A percentile compares a stretch with the other conserved stretches of the same genome.
phyloP scores from a whole-genome alignment of 1,140 invertebrate genomes.

The Listronotus oregonensis region DNA sequence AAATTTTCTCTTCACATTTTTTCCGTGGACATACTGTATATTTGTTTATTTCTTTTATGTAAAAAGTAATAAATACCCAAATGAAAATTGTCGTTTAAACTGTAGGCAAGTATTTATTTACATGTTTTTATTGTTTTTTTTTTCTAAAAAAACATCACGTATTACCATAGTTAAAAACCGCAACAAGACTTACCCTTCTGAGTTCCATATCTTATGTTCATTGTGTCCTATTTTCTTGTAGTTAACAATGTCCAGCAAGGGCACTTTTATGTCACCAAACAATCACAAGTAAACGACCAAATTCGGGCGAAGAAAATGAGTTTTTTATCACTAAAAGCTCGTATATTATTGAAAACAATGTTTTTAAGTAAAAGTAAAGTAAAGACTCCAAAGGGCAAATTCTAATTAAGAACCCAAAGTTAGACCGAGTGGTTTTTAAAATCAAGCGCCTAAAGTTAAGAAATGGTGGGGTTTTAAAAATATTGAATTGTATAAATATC shows the following conservation, averaged over 20 bases:
- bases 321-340: too few relatives aligned
- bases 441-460: constrained; percentile 4
- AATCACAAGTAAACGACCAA: neutral
- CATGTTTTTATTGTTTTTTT: too few relatives aligned
- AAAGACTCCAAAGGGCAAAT: constrained; percentile 6
- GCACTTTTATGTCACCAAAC: neutral
- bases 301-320: too few relatives aligned
- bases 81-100: too few relatives aligned
- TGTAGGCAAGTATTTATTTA: too few relatives aligned
- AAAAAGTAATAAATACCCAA: too few relatives aligned
- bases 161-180: too few relatives aligned
- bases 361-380: neutral
- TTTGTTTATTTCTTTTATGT: too few relatives aligned
- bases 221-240: neutral
- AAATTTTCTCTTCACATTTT: too few relatives aligned
- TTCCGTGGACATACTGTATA: too few relatives aligned
- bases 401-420: constrained; percentile 11
- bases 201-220: constrained; percentile 7
- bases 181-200: constrained; percentile 12
- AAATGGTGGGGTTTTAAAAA: constrained; percentile 7
- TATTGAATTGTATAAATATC: constrained; percentile 3
- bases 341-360: neutral
- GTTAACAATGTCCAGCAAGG: neutral
- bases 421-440: constrained; percentile 25
- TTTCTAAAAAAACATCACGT: too few relatives aligned